Evolutionary conservation across 2,113 vertebrate species (phyloP), one percentile per base, ranked within the genome.

Genomic region (Egretta garzetta): DNA sequence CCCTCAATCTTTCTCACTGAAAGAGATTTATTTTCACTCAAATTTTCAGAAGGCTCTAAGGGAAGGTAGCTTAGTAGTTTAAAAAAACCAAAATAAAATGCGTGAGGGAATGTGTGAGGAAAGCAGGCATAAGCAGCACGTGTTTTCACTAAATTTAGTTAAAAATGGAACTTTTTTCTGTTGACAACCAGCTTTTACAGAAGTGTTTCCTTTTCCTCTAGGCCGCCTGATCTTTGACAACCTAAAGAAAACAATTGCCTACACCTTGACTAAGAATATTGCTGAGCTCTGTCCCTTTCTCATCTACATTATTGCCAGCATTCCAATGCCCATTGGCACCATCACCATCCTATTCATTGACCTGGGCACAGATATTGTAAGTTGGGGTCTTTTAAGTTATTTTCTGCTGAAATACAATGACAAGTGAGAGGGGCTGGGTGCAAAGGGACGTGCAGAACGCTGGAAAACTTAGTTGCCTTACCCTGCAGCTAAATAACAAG

Each of bases 201-300:
- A 63, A 81, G 3, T 1, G 5, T 52, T 70, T 68, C 37, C 21
- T 86, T 20, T 74, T 45, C 45, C 53, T 45, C 56, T 90, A 99
- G 98, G 98, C 71, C 98, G 98, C 49, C 96, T 99, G 91, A 99
- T 99, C 96, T 99, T 99, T 87, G 98, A 99, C 83, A 99, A 99
- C 88, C 95, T 99, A 3, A 99, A 99, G 97, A 99, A 99, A 96
- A 98, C 98, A 7, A 98, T 99, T 13, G 98, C 98, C 12, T 99
- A 99, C 80, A 99, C 98, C 8, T 94, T 99, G 95, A 99, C 98
- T 63, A 99, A 99, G 97, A 99, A 99, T 28, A 98, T 98, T 10
- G 98, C 98, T 6, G 98, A 99, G 58, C 98, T 99, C 27, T 99
- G 98, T 47, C 98, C 98, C 37, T 99, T 99, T 59, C 94, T 99